phyloP scores from a whole-genome alignment of 2,113 vertebrate genomes.

The Ochotona curzoniae region DNA sequence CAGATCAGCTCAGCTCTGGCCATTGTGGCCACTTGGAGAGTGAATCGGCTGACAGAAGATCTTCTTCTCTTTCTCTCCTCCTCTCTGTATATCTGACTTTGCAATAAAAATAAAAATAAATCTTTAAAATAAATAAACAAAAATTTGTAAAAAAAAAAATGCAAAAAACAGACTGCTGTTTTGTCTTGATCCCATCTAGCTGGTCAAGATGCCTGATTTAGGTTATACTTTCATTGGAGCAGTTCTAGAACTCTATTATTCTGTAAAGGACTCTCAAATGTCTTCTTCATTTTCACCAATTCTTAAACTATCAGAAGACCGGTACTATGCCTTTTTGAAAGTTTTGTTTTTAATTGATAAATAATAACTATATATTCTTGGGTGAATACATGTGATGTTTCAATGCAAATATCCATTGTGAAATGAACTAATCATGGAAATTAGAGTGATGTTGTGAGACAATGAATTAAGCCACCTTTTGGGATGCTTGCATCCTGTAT shows the following conservation, averaged over 20 bases:
- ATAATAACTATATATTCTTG: not conserved
- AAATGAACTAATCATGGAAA: not conserved
- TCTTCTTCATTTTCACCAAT: not conserved
- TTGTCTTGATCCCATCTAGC: not conserved
- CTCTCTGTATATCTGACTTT: too few species aligned
- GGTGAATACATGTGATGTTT: not conserved
- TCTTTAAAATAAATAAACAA: too few species aligned
- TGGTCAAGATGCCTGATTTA: too few species aligned
- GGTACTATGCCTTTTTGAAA: not conserved
- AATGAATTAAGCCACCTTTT: too few species aligned
- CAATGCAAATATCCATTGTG: not conserved
- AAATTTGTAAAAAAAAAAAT: too few species aligned
- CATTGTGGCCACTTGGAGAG: too few species aligned
- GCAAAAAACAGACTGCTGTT: not conserved
- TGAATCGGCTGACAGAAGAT: too few species aligned
- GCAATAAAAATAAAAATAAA: too few species aligned
- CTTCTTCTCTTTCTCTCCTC: too few species aligned
- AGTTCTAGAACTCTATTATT: not conserved
- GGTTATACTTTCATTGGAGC: not conserved
- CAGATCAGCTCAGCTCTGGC: too few species aligned
- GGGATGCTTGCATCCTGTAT: too few species aligned
- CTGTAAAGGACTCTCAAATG: not conserved
- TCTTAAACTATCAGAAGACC: slow-evolving; percentile 13
- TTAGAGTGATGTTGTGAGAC: not conserved
- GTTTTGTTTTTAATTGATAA: not conserved